phyloP scores from a whole-genome alignment of 2,888 invertebrate species.

The Rhagonycha lutea region DNA sequence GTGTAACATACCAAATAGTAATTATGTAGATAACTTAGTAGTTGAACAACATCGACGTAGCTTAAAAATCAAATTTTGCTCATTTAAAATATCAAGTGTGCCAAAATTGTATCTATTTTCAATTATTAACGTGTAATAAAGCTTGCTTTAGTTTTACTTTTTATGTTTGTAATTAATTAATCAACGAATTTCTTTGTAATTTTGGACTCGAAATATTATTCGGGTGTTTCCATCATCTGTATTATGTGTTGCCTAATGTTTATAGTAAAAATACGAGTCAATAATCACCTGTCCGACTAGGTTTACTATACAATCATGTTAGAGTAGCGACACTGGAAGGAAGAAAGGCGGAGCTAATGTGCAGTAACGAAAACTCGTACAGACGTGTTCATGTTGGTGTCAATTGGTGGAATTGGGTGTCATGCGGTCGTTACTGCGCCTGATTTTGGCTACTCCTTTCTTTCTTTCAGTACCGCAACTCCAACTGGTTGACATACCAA shows the following conservation, averaged over 20 bases:
- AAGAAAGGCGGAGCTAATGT: no score
- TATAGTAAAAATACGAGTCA: no score
- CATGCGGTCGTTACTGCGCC: no score
- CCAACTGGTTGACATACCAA: no score
- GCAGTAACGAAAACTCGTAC: no score
- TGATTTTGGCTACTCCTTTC: no score
- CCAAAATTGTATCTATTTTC: constrained; percentile 4
- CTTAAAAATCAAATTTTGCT: background rate
- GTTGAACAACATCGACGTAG: background rate
- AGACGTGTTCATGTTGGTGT: no score
- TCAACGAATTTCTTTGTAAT: background rate
- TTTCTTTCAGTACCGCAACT: no score
- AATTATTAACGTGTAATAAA: constrained; percentile 2
- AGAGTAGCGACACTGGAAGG: no score
- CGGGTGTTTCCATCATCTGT: background rate
- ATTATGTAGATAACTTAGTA: background rate
- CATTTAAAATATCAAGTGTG: background rate
- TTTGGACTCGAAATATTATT: background rate
- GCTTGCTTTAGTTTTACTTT: background rate
- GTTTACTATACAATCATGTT: no score
- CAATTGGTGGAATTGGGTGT: no score
- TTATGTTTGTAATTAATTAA: background rate
- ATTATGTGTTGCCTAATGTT: background rate
- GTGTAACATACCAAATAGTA: background rate
- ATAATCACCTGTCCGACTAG: no score